A percentile compares a stretch with the other conserved stretches of the same genome.
phyloP scores from a whole-genome alignment of 2,888 invertebrate species.

The Tricholauxania praeusta region DNA sequence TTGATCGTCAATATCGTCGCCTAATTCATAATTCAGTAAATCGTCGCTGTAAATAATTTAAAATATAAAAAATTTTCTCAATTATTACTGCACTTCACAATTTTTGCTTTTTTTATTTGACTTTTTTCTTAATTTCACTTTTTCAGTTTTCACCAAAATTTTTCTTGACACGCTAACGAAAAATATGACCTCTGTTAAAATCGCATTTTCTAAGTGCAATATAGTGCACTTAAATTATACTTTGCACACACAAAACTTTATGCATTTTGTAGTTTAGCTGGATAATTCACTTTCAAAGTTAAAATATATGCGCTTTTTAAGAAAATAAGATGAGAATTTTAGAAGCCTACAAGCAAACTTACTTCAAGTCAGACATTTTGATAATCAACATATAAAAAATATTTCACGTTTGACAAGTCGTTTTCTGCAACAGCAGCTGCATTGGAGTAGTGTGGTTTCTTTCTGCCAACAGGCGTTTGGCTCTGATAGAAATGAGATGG shows the following conservation, averaged over 20 bases:
- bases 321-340: slow-evolving; percentile 31
- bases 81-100: slow-evolving; percentile 24
- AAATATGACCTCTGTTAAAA: slow-evolving; percentile 4
- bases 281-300: too few relatives aligned
- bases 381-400: slow-evolving; percentile 41
- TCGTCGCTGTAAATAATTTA: slow-evolving; percentile 61
- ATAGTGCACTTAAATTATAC: background rate
- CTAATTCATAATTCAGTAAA: slow-evolving; percentile 67
- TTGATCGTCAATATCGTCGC: slow-evolving; percentile 67
- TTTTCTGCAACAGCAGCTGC: too few relatives aligned
- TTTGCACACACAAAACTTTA: background rate
- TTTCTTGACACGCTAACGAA: slow-evolving; percentile 5
- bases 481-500: too few relatives aligned
- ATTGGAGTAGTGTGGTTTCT: too few relatives aligned
- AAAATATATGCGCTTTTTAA: slow-evolving; percentile 11
- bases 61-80: slow-evolving; percentile 14
- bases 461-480: too few relatives aligned
- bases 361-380: slow-evolving; percentile 67
- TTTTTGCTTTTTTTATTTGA: slow-evolving; percentile 30
- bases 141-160: background rate
- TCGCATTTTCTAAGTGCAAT: slow-evolving; percentile 38
- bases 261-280: background rate
- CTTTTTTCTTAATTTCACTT: slow-evolving; percentile 33
- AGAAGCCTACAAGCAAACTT: slow-evolving; percentile 52
- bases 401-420: too few relatives aligned